These are phyloP conservation scores for Hydrophis major DNA, from an alignment of 2,797 vertebrate species.

Conservation along the genomic window DNA sequence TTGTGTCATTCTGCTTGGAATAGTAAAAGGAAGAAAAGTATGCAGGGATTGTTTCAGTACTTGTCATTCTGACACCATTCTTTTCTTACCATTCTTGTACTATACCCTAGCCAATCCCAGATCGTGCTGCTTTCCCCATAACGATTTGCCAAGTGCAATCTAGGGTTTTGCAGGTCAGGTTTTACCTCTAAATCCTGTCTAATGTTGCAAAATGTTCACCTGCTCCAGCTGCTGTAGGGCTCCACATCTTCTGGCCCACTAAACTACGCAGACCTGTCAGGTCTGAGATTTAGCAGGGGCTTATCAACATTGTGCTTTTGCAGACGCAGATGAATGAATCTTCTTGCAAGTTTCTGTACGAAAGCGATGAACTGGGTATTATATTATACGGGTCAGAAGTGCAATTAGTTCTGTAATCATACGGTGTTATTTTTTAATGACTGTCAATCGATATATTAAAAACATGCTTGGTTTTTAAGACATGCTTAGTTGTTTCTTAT, in stretches of 20 bases:
- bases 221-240: not conserved
- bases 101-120: not conserved
- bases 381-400: not conserved
- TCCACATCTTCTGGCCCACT: too few species aligned
- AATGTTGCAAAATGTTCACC: not conserved
- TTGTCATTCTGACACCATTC: not conserved
- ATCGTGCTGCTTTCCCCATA: not conserved
- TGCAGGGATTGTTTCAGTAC: not conserved
- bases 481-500: not conserved
- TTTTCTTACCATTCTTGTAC: not conserved
- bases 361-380: not conserved
- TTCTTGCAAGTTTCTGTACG: not conserved
- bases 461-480: not conserved
- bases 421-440: not conserved
- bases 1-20: slow-evolving; percentile 31
- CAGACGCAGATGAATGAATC: not conserved
- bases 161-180: not conserved
- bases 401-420: not conserved
- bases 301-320: not conserved
- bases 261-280: not conserved
- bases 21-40: not conserved
- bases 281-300: not conserved
- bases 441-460: not conserved
- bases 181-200: not conserved
- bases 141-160: not conserved